Percentiles rank a stretch among this genome's conserved stretches.
These are phyloP conservation scores for Tachina fera DNA, from an alignment of 2,888 invertebrate species.

Conservation along the genomic window DNA sequence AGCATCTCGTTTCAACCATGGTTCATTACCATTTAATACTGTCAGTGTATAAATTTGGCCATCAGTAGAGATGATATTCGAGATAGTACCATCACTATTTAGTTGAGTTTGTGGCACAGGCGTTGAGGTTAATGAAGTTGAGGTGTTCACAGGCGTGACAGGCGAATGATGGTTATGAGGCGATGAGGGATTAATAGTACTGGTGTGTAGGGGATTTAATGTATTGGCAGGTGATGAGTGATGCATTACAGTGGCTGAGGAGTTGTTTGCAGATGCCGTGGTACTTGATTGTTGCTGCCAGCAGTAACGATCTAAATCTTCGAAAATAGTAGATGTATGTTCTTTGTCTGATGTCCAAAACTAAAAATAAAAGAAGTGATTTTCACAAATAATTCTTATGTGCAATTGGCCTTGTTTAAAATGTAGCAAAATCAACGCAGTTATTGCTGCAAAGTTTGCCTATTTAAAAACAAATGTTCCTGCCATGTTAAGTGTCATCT, in stretches of 20 bases:
- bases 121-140: slow-evolving; percentile 68
- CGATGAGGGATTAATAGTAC: slow-evolving; percentile 64
- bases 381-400: neutral
- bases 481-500: slow-evolving; percentile 73
- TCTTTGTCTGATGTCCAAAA: slow-evolving; percentile 85
- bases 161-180: slow-evolving; percentile 72
- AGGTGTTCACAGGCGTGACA: slow-evolving; percentile 69
- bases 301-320: slow-evolving; percentile 93
- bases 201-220: slow-evolving; percentile 68
- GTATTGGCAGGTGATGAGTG: slow-evolving; percentile 83
- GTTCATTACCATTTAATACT: slow-evolving; percentile 90
- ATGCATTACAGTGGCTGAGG: slow-evolving; percentile 74
- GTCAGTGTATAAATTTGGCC: slow-evolving; percentile 92
- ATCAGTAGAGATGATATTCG: slow-evolving; percentile 86
- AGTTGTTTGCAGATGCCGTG: slow-evolving; percentile 72
- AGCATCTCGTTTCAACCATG: slow-evolving; percentile 88
- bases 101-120: slow-evolving; percentile 76
- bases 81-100: slow-evolving; percentile 77
- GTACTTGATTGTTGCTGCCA: slow-evolving; percentile 87
- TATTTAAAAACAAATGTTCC: slow-evolving; percentile 67
- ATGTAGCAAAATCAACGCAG: slow-evolving; percentile 41
- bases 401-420: neutral
- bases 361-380: slow-evolving; percentile 73
- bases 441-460: slow-evolving; percentile 4
- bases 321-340: slow-evolving; percentile 88